A percentile compares a stretch with the other conserved stretches of the same genome.
Conservation (phyloP, 2,888 invertebrate species). For the Corythucha ciliata region DNA sequence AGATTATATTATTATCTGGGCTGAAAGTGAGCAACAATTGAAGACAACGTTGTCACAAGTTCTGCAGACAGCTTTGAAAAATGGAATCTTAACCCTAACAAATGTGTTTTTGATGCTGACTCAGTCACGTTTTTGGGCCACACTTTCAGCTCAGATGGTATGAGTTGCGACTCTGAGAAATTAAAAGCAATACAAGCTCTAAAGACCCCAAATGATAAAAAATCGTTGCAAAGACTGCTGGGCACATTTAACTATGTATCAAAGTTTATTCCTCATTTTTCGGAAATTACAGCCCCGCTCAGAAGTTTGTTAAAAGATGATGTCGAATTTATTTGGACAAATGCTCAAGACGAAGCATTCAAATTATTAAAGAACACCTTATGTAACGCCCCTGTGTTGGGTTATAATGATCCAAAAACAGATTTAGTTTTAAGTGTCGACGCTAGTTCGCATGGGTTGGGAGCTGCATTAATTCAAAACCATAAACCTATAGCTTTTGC, state of each 20-base stretch:
- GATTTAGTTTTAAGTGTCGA: constrained; percentile 35
- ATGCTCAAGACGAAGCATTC: constrained; percentile 22
- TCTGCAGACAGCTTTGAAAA: constrained; percentile 9
- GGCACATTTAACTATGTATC: constrained; percentile 33
- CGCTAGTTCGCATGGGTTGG: constrained; percentile 36
- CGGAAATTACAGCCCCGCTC: constrained; percentile 24
- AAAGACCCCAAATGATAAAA: constrained; percentile 29
- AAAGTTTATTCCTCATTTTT: constrained; percentile 31
- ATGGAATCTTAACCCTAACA: constrained; percentile 34
- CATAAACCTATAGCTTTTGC: constrained; percentile 38
- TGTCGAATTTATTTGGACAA: constrained; percentile 26
- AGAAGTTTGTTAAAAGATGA: constrained; percentile 30
- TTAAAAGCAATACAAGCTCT: constrained; percentile 30
- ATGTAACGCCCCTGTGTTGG: constrained; percentile 31
- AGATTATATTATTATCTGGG: constrained; percentile 27
- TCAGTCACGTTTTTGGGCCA: constrained; percentile 36
- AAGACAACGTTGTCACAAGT: constrained; percentile 19
- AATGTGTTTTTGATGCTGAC: constrained; percentile 32
- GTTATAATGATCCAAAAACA: constrained; percentile 32
- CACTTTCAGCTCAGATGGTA: constrained; percentile 30
- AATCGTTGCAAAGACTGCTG: constrained; percentile 29
- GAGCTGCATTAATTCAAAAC: constrained; percentile 39
- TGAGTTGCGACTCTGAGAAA: constrained; percentile 23
- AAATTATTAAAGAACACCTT: constrained; percentile 21
- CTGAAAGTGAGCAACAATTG: constrained; percentile 11